Percentiles rank a stretch among this genome's conserved stretches.
These are phyloP conservation scores for Gastracanthus pulcherrimus DNA, from an alignment of 2,888 invertebrate species.

Conservation along the genomic window DNA sequence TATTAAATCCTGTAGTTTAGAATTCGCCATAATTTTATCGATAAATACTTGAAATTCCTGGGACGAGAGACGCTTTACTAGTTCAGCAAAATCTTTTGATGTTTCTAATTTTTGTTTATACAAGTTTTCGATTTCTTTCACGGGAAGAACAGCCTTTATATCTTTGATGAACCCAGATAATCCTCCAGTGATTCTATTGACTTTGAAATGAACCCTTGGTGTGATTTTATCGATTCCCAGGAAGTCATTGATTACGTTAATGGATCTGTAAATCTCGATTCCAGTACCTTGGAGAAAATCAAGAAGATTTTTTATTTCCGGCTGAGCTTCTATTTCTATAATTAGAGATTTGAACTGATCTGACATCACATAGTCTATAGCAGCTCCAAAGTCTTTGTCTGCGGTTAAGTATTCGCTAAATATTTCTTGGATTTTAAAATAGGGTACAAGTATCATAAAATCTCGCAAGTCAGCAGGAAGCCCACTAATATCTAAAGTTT, in stretches of 20 bases:
- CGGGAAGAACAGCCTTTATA: conserved; percentile 61
- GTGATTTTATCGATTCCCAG: conserved; percentile 42
- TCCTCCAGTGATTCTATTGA: conserved; percentile 57
- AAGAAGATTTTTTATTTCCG: conserved; percentile 53
- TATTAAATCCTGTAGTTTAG: conserved; percentile 40
- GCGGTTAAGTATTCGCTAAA: conserved; percentile 45
- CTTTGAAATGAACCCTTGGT: not conserved
- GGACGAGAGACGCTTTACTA: conserved; percentile 59
- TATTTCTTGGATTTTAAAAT: conserved; percentile 39
- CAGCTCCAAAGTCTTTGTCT: conserved; percentile 63
- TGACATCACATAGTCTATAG: conserved; percentile 59
- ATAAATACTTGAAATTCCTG: conserved; percentile 61
- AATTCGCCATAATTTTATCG: conserved; percentile 51
- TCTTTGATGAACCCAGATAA: conserved; percentile 61
- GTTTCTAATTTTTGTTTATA: conserved; percentile 62
- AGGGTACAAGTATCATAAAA: not conserved
- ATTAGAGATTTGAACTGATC: conserved; percentile 62
- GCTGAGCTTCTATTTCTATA: conserved; percentile 57
- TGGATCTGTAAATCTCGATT: conserved; percentile 50
- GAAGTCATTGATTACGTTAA: conserved; percentile 55
- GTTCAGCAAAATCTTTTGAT: conserved; percentile 60
- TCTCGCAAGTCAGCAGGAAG: too few relatives aligned
- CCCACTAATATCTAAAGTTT: too few relatives aligned
- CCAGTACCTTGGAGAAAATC: conserved; percentile 57
- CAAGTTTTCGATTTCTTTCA: conserved; percentile 58